A percentile compares a stretch with the other conserved stretches of the same genome.
Evolutionary conservation across 2,888 invertebrate species (phyloP).

Genomic region (Vannuccia rotundouncinata): DNA sequence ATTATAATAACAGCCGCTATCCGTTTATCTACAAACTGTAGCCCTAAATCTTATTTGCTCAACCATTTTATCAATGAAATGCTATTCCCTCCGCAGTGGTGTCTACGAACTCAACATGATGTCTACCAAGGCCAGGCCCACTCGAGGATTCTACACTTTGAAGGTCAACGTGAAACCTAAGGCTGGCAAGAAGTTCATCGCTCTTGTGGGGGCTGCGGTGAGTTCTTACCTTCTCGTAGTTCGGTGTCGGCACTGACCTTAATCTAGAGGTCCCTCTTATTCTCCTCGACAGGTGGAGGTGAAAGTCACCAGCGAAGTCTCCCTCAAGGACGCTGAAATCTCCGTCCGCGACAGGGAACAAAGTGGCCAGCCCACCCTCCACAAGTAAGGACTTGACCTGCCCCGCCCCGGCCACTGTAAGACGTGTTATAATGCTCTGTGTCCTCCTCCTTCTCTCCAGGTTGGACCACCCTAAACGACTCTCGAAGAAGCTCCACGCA

Average conservation of each 20-base stretch:
- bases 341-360: conserved; percentile 85
- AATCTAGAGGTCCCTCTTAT: no score
- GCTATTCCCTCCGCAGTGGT: conserved; percentile 3
- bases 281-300: conserved; percentile 45
- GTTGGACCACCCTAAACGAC: conserved; percentile 68
- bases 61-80: no score
- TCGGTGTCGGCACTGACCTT: no score
- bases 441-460: conserved; percentile 55
- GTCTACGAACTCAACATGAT: conserved; percentile 71
- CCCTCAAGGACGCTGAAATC: conserved; percentile 71
- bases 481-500: conserved; percentile 67
- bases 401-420: no score
- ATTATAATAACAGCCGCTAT: no score
- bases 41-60: no score
- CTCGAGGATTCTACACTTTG: conserved; percentile 76
- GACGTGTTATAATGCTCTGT: not conserved
- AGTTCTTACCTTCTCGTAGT: no score
- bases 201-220: not conserved
- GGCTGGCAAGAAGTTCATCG: conserved; percentile 17
- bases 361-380: not conserved
- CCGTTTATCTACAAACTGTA: no score
- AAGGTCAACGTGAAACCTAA: conserved; percentile 63
- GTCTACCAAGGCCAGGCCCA: conserved; percentile 64
- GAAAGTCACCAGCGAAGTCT: conserved; percentile 54
- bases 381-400: not conserved